Base-by-base conservation (phyloP, 2,113 vertebrate genomes). In the Zosterops borbonicus region DNA sequence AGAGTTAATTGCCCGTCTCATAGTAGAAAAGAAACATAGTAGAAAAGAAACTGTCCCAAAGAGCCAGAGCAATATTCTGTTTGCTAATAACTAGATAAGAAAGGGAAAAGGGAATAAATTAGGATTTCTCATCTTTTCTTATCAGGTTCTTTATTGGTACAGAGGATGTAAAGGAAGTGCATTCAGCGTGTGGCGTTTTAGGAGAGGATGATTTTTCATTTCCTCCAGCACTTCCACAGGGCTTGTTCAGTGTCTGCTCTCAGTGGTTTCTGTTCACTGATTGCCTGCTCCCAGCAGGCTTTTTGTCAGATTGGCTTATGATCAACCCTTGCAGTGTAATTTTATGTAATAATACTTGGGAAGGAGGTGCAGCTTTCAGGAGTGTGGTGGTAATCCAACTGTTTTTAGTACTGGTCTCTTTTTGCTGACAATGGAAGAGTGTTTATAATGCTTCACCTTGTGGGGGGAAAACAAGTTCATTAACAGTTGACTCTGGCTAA, bases 261-360 rank as follows among this genome's bases (percentile, higher is more conserved):
- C 6, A 0, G 12, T 76, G 58, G 58, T 71, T 69, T 55, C 84
- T 79, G 37, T 37, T 89, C 92, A 55, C 85, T 42, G 76, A 79
- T 74, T 76, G 85, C 75, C 44, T 83, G 70, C 50, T 94, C 89
- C 83, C 78, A 64, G 90, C 90, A 89, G 87, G 84, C 46, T 68
- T 89, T 93, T 90, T 92, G 91, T 89, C 94, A 91, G 84, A 90
- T 82, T 90, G 82, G 62, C 76, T 93, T 88, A 59, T 59, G 71
- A 94, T 76, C 28, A 64, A 80, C 71, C 37, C 50, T 94, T 82
- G 8, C n/a, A 75, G 33, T 41, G 25, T 96, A 63, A 95, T 92
- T 94, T 95, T 77, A 73, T 90, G 56, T 86, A 73, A 63, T 47
- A 68, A 33, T 44, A 42, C 81, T 89, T 42, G 65, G 75, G 67